phyloP scores from a whole-genome alignment of 2,888 invertebrate genomes.

The Drosophila formosana region DNA sequence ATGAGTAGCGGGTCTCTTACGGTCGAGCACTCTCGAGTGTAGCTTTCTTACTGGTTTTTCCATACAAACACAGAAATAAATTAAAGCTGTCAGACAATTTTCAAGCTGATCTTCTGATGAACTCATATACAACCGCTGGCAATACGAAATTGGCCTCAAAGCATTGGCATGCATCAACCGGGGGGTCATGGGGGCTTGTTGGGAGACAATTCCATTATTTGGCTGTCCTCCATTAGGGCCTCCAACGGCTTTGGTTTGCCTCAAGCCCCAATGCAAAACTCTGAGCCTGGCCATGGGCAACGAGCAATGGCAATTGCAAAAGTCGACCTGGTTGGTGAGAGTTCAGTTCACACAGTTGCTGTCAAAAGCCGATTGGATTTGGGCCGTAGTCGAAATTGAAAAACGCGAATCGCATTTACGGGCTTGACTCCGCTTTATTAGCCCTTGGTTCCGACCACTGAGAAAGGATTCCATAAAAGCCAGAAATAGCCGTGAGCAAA shows the following conservation, averaged over 20 bases:
- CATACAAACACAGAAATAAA: not conserved
- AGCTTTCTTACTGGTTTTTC: not conserved
- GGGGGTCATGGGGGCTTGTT: not conserved
- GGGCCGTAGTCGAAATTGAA: constrained; percentile 28
- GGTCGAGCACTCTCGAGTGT: too few species aligned
- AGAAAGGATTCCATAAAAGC: not conserved
- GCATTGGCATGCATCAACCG: constrained; percentile 21
- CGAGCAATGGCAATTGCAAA: not conserved
- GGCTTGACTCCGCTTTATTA: constrained; percentile 9
- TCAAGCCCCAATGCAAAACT: not conserved
- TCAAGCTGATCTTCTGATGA: not conserved
- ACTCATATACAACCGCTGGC: constrained; percentile 6
- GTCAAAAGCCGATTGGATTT: constrained; percentile 18
- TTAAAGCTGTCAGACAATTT: not conserved
- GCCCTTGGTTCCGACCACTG: not conserved
- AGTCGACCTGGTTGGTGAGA: not conserved
- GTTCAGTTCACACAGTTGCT: constrained; percentile 7
- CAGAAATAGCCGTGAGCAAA: not conserved
- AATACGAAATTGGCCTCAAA: constrained; percentile 29
- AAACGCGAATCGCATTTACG: constrained; percentile 37
- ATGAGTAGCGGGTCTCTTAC: too few species aligned
- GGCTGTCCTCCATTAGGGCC: constrained; percentile 2
- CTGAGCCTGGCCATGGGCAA: constrained; percentile 3
- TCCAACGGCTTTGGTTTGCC: not conserved
- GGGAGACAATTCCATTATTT: constrained; percentile 1